Evolutionary conservation across 2,113 vertebrate species (phyloP), one percentile per base, ranked within the genome.

Genomic region (Rynchops niger): DNA sequence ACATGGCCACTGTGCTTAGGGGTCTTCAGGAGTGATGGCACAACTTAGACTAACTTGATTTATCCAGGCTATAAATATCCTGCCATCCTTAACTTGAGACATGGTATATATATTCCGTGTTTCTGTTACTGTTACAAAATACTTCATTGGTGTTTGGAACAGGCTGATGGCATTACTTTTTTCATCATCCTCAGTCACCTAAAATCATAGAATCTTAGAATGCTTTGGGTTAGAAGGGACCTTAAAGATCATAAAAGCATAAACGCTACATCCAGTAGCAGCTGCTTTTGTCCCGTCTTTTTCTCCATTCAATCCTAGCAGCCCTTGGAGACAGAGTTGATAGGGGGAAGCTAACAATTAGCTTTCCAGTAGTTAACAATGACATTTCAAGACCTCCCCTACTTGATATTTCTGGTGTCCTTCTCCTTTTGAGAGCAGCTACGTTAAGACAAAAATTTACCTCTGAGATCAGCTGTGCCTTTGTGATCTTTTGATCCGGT

Each of bases 61-160:
- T 84, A 29, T 71, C 19, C 14, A 36, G 22, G 61, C 4, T 52
- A 12, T 50, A 25, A 11, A 2, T 5, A 14, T 15, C 11, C 22
- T n/a, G 34, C 26, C 7, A 0, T 65, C 50, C 55, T 56, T 85
- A 52, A 58, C 22, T 45, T 47, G 52, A 15, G 12, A 23, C 1
- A 0, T 9, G 14, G 15, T 45, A 2, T 38, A 29, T 53, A 5
- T 29, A 4, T 16, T 56, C 14, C 4, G 1, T n/a, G 8, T 42
- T 79, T 7, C 23, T 77, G 6, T 45, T 78, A 9, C 32, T 76
- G 6, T 50, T 74, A 20, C 18, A 77, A 66, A 93, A 42, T 65
- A 21, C 26, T 61, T 55, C 4, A 7, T 27, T 10, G 8, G 26
- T 52, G 9, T 70, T 95, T 78, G 70, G 22, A 66, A 53, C 4